A percentile compares a stretch with the other conserved stretches of the same genome.
Evolutionary conservation across 2,113 vertebrate genomes (phyloP).

Genomic region (Ceyx margarethae): DNA sequence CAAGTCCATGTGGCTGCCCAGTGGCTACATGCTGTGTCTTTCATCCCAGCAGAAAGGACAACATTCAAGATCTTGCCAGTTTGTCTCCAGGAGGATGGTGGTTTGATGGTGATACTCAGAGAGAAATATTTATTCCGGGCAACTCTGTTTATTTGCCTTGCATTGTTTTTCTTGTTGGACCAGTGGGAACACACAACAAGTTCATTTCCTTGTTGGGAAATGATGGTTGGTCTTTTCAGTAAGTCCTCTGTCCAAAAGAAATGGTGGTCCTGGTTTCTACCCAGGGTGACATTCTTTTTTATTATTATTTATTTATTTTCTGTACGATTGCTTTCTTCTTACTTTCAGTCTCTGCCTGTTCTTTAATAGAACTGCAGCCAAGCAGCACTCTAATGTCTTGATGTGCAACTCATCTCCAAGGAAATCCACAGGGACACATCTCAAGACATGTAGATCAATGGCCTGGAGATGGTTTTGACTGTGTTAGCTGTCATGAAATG

Average conservation of each 20-base stretch:
- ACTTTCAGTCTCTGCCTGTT: not conserved
- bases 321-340: not conserved
- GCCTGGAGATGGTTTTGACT: not conserved
- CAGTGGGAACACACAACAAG: conserved; percentile 26
- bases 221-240: not conserved
- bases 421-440: not conserved
- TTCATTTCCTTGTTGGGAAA: conserved; percentile 11
- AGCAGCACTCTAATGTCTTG: not conserved
- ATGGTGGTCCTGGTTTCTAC: not conserved
- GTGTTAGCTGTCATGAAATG: not conserved
- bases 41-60: not conserved
- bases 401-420: not conserved
- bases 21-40: not conserved
- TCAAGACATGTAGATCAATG: not conserved
- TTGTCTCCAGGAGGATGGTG: not conserved
- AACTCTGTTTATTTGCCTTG: conserved; percentile 20
- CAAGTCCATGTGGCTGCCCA: not conserved
- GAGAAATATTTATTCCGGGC: conserved; percentile 34
- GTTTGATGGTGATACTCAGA: not conserved
- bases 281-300: not conserved
- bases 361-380: not conserved
- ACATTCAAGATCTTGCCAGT: not conserved
- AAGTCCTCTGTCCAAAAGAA: not conserved
- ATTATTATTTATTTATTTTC: not conserved
- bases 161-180: conserved; percentile 31